Evolutionary conservation across 92 coral and sea anemone species (phyloP), one percentile per base, ranked within the genome.

Genomic region (Epizoanthus ramosus): DNA sequence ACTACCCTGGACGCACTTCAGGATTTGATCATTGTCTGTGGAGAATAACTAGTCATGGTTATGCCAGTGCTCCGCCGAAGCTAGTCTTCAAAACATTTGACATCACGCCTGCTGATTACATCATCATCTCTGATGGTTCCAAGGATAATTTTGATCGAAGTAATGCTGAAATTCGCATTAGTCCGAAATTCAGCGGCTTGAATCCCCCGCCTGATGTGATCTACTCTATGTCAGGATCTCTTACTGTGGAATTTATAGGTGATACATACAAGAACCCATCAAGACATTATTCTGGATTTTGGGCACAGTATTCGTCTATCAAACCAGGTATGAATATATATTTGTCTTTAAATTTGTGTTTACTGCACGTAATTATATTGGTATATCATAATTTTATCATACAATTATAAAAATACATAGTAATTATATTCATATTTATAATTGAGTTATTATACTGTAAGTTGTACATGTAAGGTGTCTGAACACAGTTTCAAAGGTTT

Each of bases 181-280:
- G 82, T 43, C 70, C 58, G 15, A 61, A 60, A 39, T 77, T 60
- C 45, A 33, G 45, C 41, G 82, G 24, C 13, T 33, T 15, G 10
- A 61, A 63, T 41, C 57, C 57, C 5, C 82, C 82, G 43, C 82
- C 82, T 14, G 7, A 70, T 61, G 71, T 77, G 23, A 77, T 77
- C 61, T 77, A 61, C 17, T 77, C 82, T 13, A 77, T 77, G 82
- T 77, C 82, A 39, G 5, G 3, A 2, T 43, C 45, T 0, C 2
- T 77, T 21, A 37, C 45, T 43, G n/a, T 77, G 21, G 35, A 63
- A 0, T 5, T 77, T 21, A 56, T 25, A 14, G 70, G 41, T 60
- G 15, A 8, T 10, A 22, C 25, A 3, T 47, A 19, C 13, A 33
- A 21, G 33, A 43, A 77, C 33, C 58, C 82, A 22, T 5, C 39